Evolutionary conservation across 2,113 vertebrate species (phyloP).

Genomic region (Cyphomyrus plagiostoma): DNA sequence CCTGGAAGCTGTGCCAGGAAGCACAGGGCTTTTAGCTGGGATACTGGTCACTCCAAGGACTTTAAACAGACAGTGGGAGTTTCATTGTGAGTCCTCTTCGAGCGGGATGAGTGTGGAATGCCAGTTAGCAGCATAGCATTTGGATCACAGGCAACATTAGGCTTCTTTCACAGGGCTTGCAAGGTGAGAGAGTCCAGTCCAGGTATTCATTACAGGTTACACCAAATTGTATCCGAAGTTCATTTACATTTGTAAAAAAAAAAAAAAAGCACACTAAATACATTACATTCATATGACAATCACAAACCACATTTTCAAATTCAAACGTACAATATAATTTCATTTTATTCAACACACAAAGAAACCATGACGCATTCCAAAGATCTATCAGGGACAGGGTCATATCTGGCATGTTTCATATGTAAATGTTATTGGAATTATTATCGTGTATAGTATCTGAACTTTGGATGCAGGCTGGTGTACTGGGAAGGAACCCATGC

Average conservation of each 20-base stretch:
- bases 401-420: background rate
- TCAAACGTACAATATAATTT: background rate
- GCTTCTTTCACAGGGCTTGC: background rate
- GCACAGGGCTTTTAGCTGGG: background rate
- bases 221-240: background rate
- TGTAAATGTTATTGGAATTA: background rate
- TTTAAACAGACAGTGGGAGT: background rate
- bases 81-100: background rate
- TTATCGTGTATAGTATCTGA: background rate
- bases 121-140: background rate
- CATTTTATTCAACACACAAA: no score
- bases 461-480: background rate
- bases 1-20: background rate
- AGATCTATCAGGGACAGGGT: background rate
- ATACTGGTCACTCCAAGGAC: background rate
- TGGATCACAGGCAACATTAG: background rate
- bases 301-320: background rate
- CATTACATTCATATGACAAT: background rate
- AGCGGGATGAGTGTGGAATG: background rate
- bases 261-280: background rate
- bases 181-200: background rate
- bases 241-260: background rate
- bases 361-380: no score
- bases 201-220: background rate
- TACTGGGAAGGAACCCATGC: background rate